Conservation (phyloP, 1,140 invertebrate genomes). For the Drosophila cardini region DNA sequence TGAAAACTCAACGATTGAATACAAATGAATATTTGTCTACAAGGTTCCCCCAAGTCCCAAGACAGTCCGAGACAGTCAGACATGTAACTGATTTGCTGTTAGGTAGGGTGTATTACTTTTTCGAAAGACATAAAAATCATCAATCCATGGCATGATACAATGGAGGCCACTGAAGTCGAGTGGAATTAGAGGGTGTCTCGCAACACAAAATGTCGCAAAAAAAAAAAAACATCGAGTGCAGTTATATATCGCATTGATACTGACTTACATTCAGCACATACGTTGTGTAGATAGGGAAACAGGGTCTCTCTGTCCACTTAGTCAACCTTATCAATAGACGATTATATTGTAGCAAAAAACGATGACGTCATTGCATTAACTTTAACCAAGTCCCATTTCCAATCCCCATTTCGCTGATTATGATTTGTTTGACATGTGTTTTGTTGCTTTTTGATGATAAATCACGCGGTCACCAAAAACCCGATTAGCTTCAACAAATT, state of each 20-base stretch:
- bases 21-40: constrained; percentile 26
- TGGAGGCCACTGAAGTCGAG: constrained; percentile 13
- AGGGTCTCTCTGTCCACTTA: constrained; percentile 25
- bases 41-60: neutral
- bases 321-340: constrained; percentile 20
- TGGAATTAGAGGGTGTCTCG: constrained; percentile 29
- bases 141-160: constrained; percentile 35
- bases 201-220: constrained; percentile 11
- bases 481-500: constrained; percentile 65
- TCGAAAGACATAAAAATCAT: constrained; percentile 28
- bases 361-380: constrained; percentile 12
- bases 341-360: constrained; percentile 13
- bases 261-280: constrained; percentile 1
- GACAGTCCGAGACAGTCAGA: neutral
- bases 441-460: constrained; percentile 47
- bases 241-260: constrained; percentile 28
- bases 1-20: constrained; percentile 18
- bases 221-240: constrained; percentile 28
- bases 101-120: neutral
- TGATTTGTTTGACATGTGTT: constrained; percentile 24
- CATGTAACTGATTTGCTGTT: constrained; percentile 1
- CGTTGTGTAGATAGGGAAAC: constrained; percentile 7
- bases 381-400: neutral
- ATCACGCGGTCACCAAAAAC: constrained; percentile 53
- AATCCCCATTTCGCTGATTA: constrained; percentile 23